These are phyloP conservation scores for Matsumurasca onukii DNA, from an alignment of 1,140 invertebrate species.

Conservation along the genomic window DNA sequence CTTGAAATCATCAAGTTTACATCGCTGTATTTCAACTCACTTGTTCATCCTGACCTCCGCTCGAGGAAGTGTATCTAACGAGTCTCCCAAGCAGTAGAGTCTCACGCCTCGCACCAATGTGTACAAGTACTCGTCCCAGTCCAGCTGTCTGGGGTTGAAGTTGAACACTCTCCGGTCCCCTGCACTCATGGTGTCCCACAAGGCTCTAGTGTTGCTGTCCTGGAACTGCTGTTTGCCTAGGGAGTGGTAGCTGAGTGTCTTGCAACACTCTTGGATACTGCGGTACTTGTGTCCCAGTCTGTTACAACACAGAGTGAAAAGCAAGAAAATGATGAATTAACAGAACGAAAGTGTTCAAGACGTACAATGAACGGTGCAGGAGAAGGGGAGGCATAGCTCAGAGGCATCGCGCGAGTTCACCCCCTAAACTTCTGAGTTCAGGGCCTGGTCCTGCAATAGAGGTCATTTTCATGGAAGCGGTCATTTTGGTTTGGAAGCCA, in stretches of 20 bases:
- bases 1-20: neutral
- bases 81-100: conserved; percentile 13
- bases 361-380: no score
- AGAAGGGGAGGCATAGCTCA: no score
- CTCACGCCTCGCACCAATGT: neutral
- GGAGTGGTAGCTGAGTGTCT: neutral
- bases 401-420: no score
- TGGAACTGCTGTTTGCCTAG: neutral
- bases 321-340: no score
- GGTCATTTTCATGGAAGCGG: no score
- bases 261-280: neutral
- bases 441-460: no score
- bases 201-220: neutral
- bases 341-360: no score
- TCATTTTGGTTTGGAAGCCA: no score
- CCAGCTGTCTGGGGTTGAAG: neutral
- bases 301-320: neutral
- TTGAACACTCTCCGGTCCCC: neutral
- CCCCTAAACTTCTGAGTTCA: no score
- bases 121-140: conserved; percentile 20
- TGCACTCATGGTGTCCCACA: neutral
- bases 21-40: neutral
- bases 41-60: neutral
- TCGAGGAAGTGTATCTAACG: neutral
- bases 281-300: neutral